Evolutionary conservation across 2,797 vertebrate genomes (phyloP).

Genomic region (Bufotes viridis): DNA sequence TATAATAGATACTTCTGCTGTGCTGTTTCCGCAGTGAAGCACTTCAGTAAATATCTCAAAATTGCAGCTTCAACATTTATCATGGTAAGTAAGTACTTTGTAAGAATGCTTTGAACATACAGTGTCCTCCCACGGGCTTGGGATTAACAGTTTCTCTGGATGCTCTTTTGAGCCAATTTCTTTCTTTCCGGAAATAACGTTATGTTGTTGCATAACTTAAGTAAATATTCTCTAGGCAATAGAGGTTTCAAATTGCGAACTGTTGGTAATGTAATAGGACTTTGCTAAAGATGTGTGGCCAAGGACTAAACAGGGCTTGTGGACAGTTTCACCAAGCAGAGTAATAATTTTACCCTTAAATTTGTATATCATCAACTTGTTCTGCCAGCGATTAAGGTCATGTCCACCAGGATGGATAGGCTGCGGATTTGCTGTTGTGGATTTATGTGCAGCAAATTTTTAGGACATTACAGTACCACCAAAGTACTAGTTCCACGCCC

Average conservation of each 20-base stretch:
- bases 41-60: slow-evolving; percentile 22
- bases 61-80: slow-evolving; percentile 16
- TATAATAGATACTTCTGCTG: neutral
- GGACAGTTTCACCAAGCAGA: neutral
- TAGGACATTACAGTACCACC: too few relatives aligned
- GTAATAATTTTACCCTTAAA: neutral
- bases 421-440: too few relatives aligned
- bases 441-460: too few relatives aligned
- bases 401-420: too few relatives aligned
- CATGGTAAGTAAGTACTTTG: neutral
- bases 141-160: slow-evolving; percentile 17
- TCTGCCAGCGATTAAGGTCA: too few relatives aligned
- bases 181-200: slow-evolving; percentile 22
- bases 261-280: neutral
- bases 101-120: neutral
- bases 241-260: neutral
- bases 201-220: neutral
- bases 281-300: neutral
- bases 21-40: neutral
- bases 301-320: neutral
- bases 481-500: too few relatives aligned
- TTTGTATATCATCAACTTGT: neutral
- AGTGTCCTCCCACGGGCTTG: neutral
- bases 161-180: neutral
- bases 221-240: neutral